These are phyloP conservation scores for Eunapius fragilis DNA, from an alignment of 37 sponge, comb jelly and placozoan species.

Conservation along the genomic window DNA sequence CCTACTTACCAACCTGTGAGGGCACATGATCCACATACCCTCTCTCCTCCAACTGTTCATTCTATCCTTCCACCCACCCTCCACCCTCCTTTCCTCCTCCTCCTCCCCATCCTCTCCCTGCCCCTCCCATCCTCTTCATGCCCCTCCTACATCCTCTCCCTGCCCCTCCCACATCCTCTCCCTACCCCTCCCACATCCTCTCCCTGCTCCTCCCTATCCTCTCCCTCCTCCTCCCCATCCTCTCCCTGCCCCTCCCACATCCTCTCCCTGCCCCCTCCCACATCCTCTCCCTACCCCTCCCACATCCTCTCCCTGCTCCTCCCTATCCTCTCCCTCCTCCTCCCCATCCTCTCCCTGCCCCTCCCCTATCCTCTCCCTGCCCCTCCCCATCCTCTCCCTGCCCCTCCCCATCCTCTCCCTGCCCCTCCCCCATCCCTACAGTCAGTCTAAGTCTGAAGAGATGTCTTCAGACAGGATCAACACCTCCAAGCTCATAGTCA, in stretches of 20 bases:
- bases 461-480: not conserved
- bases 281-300: no score
- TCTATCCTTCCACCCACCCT: no score
- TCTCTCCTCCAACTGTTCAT: not conserved
- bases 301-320: no score
- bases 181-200: no score
- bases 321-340: no score
- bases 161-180: no score
- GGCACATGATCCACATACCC: not conserved
- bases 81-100: no score
- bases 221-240: not conserved
- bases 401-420: not conserved
- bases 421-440: not conserved
- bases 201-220: not conserved
- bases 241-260: no score
- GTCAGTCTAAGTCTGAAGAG: not conserved
- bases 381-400: not conserved
- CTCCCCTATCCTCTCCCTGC: not conserved
- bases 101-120: no score
- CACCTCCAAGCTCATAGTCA: conserved; percentile 16
- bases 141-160: no score
- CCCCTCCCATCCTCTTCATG: not conserved
- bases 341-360: no score
- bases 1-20: conserved; percentile 44
- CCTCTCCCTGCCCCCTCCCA: no score